Evolutionary conservation across 1,140 invertebrate genomes (phyloP).

Genomic region (Caenorhabditis inopinata): DNA sequence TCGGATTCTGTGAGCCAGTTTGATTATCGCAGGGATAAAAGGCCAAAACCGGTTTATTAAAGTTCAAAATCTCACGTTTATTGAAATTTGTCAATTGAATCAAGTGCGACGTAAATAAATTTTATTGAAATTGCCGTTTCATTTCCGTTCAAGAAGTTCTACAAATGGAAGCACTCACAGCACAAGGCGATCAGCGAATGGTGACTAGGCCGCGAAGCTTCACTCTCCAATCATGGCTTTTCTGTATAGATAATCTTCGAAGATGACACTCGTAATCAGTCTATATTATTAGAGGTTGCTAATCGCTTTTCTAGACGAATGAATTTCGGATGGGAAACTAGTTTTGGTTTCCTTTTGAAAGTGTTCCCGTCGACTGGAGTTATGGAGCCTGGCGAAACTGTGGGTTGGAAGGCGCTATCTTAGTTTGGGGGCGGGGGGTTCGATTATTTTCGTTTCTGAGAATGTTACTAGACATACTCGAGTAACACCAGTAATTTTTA

Average conservation of each 20-base stretch:
- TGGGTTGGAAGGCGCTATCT: too few relatives aligned
- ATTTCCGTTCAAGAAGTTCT: neutral
- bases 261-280: constrained; percentile 16
- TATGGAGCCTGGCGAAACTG: neutral
- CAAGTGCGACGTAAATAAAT: too few relatives aligned
- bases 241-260: constrained; percentile 1
- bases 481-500: too few relatives aligned
- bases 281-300: neutral
- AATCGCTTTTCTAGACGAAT: neutral
- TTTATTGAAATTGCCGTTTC: too few relatives aligned
- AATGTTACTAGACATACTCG: too few relatives aligned
- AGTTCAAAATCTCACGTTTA: neutral
- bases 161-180: neutral
- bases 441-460: too few relatives aligned
- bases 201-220: neutral
- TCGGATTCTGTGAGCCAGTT: constrained; percentile 36
- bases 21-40: constrained; percentile 31
- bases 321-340: constrained; percentile 11
- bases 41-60: constrained; percentile 22
- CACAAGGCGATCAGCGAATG: neutral
- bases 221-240: neutral
- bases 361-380: neutral
- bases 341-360: neutral
- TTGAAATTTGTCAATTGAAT: neutral
- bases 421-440: too few relatives aligned